Percentiles rank a stretch among this genome's conserved stretches.
These are phyloP conservation scores for Saturnia pavonia DNA, from an alignment of 2,888 invertebrate species.

Conservation along the genomic window DNA sequence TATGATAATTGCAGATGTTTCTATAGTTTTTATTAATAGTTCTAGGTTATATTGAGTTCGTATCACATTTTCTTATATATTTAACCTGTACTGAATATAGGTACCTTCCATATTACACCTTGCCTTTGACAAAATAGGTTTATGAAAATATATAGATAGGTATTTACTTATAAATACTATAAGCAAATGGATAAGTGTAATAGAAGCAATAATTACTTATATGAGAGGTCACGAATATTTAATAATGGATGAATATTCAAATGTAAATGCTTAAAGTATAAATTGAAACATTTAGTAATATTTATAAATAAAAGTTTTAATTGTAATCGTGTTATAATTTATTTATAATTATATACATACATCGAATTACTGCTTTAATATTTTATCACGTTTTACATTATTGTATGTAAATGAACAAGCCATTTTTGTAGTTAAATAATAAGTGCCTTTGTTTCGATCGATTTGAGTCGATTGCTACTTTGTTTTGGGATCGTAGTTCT, in stretches of 20 bases:
- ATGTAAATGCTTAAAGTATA: constrained; percentile 30
- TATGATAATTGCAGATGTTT: background rate
- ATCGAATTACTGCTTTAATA: too few species aligned
- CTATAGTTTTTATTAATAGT: background rate
- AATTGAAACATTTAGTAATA: constrained; percentile 30
- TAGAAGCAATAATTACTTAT: background rate
- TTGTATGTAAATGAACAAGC: too few species aligned
- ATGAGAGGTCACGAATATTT: background rate
- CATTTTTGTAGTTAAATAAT: too few species aligned
- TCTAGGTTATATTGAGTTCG: background rate
- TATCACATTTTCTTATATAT: background rate
- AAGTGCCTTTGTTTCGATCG: too few species aligned
- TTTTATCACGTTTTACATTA: too few species aligned
- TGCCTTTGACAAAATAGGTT: too few species aligned
- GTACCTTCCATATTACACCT: background rate
- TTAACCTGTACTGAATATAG: background rate
- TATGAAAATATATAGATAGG: too few species aligned
- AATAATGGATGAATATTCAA: constrained; percentile 11
- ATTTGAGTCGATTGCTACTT: too few species aligned
- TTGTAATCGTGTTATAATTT: too few species aligned
- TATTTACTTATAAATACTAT: background rate
- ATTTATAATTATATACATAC: too few species aligned
- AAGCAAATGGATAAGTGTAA: background rate
- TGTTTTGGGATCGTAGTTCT: too few species aligned
- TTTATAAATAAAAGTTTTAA: constrained; percentile 39